Base-by-base conservation (phyloP, 1,140 invertebrate species). In the Grapholita molesta region DNA sequence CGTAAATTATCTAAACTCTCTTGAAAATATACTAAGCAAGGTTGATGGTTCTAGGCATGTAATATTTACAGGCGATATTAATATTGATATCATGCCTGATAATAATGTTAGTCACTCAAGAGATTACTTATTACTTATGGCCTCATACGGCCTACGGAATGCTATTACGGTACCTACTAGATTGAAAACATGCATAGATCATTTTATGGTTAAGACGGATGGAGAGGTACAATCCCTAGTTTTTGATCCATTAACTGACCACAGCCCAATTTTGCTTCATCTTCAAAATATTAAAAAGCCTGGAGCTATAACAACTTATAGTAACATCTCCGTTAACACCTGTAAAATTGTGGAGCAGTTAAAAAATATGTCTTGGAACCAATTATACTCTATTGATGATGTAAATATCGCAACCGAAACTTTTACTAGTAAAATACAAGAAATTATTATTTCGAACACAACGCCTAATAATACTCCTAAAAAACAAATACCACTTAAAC, bases 11-110 rank as follows among this genome's bases (percentile, higher is more conserved):
- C 9, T 11, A 24, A 11, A 57, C 5, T 18, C n/a, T 18, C n/a
- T 57, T 57, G 11, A 57, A 30, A 30, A 30, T 30, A 30, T 30
- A 30, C 28, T 30, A 30, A 4, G 3, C 3, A 30, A 30, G 3
- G 7, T 30, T 30, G 7, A 30, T 30, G 28, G 7, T 30, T n/a
- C n/a, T n/a, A 30, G 7, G 28, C 28, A 71, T 52, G 69, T 76
- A 30, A 67, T 76, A 11, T 24, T 75, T 4, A 67, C 66, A 57
- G 74, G 74, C 12, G 71, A 72, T 33, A 72, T 75, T n/a, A 75
- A 75, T 52, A 70, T 75, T 0, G 67, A 75, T 24, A 72, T 75
- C 9, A 2, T 18, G 18, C 55, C 67, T 5, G 53, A 28, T 12
- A 65, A 12, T 42, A 2, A 24, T 8, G 69, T 69, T 21, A 64